Evolutionary conservation across 2,797 vertebrate species (phyloP).

Genomic region (Acipenser oxyrinchus): DNA sequence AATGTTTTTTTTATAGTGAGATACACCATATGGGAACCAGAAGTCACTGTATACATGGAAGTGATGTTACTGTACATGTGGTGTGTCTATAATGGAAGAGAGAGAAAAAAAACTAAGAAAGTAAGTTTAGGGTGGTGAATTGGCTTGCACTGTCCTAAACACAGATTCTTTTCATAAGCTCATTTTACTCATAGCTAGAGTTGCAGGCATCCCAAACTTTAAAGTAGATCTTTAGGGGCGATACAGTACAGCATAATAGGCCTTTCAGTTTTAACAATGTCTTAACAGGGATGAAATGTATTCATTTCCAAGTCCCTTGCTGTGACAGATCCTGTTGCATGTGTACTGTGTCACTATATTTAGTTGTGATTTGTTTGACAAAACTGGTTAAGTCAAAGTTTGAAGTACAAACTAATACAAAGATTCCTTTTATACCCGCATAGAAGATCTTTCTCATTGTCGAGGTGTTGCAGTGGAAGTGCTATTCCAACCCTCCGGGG

Average conservation of each 20-base stretch:
- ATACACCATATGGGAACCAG: no score
- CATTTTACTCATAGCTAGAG: no score
- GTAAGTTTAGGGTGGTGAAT: no score
- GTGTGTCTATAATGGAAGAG: no score
- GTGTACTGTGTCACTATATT: constrained; percentile 65
- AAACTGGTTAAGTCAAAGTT: constrained; percentile 70
- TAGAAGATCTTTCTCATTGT: constrained; percentile 65
- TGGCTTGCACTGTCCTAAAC: no score
- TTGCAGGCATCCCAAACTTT: not conserved
- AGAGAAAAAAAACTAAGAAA: no score
- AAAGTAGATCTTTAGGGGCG: not conserved
- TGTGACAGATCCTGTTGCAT: constrained; percentile 59
- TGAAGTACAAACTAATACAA: constrained; percentile 56
- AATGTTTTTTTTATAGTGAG: no score
- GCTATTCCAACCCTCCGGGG: constrained; percentile 73
- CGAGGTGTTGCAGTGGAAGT: constrained; percentile 66
- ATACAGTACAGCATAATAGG: not conserved
- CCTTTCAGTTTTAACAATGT: not conserved
- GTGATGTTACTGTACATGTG: no score
- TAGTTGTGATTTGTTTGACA: constrained; percentile 73
- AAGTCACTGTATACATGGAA: no score
- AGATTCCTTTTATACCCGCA: constrained; percentile 45
- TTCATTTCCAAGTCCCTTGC: constrained; percentile 44
- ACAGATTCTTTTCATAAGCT: no score
- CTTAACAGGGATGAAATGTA: constrained; percentile 33